Evolutionary conservation across 35 echinoderm and acorn worm species (phyloP).

Genomic region (Apostichopus californicus): DNA sequence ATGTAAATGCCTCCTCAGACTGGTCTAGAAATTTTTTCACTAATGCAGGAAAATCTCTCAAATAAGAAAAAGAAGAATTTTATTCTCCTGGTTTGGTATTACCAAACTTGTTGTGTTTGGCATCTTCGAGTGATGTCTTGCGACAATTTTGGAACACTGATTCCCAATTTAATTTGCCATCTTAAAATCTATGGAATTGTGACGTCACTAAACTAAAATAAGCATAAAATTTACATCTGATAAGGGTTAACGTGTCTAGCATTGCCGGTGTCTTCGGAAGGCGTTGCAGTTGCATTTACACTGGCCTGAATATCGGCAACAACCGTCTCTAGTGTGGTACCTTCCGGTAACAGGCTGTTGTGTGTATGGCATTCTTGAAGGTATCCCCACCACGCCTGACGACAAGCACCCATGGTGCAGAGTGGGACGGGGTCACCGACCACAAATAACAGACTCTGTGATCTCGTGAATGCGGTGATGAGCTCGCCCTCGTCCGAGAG

Average conservation of each 20-base stretch:
- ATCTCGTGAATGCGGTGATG: conserved; percentile 36
- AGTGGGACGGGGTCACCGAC: conserved; percentile 46
- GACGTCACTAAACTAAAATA: no score
- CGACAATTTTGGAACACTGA: no score
- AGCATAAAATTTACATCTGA: not conserved
- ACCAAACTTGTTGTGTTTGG: no score
- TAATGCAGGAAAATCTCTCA: no score
- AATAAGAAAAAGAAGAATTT: no score
- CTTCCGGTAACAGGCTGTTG: conserved; percentile 13
- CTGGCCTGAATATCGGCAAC: not conserved
- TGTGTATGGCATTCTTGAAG: not conserved
- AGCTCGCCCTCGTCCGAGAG: conserved; percentile 32
- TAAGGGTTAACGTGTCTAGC: not conserved
- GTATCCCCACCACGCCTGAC: conserved; percentile 13
- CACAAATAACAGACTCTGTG: conserved; percentile 28
- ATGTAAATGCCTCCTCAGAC: no score
- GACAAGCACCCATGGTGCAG: not conserved
- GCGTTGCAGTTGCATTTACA: not conserved
- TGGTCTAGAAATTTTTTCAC: no score
- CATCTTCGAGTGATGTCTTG: no score
- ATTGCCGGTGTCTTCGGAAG: not conserved
- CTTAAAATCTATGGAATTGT: no score
- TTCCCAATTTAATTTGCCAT: no score
- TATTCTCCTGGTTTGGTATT: no score
- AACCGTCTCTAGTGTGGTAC: not conserved